Evolutionary conservation across 2,797 vertebrate species (phyloP).

Genomic region (Emys orbicularis): DNA sequence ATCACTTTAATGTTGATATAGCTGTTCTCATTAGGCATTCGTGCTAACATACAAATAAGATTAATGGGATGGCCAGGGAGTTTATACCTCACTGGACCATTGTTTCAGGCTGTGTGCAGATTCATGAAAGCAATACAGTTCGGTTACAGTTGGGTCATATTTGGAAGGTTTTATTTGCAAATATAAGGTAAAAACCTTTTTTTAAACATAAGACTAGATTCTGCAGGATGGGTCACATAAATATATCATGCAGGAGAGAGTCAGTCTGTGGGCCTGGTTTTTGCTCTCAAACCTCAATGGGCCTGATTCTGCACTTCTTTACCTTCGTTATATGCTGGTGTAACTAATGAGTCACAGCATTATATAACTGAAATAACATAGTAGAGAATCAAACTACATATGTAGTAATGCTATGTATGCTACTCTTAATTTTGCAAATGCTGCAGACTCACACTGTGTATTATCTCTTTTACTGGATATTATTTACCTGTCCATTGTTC

Average conservation of each 20-base stretch:
- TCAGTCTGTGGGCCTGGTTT: not conserved
- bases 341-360: not conserved
- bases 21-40: not conserved
- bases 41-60: not conserved
- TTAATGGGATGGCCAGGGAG: not conserved
- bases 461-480: not conserved
- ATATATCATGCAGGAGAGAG: not conserved
- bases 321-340: not conserved
- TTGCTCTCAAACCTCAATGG: not conserved
- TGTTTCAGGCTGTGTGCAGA: not conserved
- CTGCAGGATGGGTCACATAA: not conserved
- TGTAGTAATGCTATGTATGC: accelerated
- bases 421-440: not conserved
- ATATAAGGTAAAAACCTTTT: not conserved
- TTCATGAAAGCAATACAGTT: not conserved
- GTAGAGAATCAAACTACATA: not conserved
- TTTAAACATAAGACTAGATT: not conserved
- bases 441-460: not conserved
- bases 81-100: not conserved
- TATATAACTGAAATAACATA: not conserved
- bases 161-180: not conserved
- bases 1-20: not conserved
- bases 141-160: not conserved
- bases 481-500: not conserved
- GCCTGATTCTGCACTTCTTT: not conserved